These are phyloP conservation scores for Gymnopithys bicolor DNA, from an alignment of 2,797 vertebrate species.

Conservation along the genomic window DNA sequence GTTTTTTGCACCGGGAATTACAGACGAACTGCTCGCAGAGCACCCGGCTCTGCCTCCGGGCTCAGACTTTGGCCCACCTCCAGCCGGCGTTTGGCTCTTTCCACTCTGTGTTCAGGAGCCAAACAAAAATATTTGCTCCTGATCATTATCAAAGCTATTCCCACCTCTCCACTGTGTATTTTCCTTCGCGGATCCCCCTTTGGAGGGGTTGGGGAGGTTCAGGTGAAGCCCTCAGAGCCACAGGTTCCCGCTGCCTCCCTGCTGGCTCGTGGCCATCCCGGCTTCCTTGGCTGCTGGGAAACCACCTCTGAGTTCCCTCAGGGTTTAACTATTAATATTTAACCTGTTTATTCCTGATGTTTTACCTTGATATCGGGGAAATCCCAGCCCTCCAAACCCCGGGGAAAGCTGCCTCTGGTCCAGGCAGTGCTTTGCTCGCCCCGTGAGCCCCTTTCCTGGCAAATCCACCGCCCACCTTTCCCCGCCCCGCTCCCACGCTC, in stretches of 20 bases:
- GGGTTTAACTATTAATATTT: not conserved
- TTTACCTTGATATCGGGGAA: not conserved
- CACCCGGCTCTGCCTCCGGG: not conserved
- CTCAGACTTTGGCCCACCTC: not conserved
- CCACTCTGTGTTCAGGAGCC: not conserved
- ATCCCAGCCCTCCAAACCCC: not conserved
- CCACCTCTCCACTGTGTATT: rapidly evolving
- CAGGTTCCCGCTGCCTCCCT: not conserved
- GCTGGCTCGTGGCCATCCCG: rapidly evolving
- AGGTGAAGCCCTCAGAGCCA: not conserved
- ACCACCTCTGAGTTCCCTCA: not conserved
- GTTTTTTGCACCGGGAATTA: rapidly evolving
- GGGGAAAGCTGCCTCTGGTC: rapidly evolving
- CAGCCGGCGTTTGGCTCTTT: not conserved
- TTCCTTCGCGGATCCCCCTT: not conserved
- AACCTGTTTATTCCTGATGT: not conserved
- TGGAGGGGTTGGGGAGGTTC: not conserved
- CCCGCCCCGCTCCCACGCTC: rapidly evolving
- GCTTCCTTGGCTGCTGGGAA: not conserved
- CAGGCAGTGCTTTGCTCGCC: rapidly evolving
- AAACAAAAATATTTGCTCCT: not conserved
- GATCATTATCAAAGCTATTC: not conserved
- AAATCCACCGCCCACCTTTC: rapidly evolving
- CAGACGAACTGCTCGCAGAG: not conserved
- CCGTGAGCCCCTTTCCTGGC: rapidly evolving